Evolutionary conservation across 2,888 invertebrate species (phyloP), one percentile per base, ranked within the genome.

Genomic region (Mythimna pallens): DNA sequence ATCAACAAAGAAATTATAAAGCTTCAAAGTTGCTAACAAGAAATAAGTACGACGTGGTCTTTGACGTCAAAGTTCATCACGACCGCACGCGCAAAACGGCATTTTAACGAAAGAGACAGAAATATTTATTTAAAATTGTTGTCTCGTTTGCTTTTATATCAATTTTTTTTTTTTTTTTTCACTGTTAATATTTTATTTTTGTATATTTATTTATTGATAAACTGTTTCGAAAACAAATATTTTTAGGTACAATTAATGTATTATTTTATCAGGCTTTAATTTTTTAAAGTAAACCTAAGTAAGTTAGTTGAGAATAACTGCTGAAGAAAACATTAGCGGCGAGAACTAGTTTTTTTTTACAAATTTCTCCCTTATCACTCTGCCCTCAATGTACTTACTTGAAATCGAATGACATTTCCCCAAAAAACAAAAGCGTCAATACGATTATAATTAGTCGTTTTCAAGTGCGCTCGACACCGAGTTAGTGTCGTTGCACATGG

Each of bases 321-420:
- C 50, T 12, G 12, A 50, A n/a, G 40, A 25, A 52, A 57, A 47
- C 36, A 59, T n/a, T 17, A 50, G 34, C 30, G 62, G 36, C 62
- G 71, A 78, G 71, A 62, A 78, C 50, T 76, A 34, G 5, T 55
- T 62, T 40, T 25, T 25, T 36, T 36, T 36, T 20, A 68, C 12
- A 58, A 68, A 34, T 43, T 43, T 68, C 43, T 25, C 20, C 50
- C n/a, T n/a, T 67, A 59, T 34, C 4, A 40, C 52, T 76, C 30
- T 67, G 40, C 40, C 50, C 40, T 67, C 17, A 22, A 43, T 9
- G 52, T 55, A 43, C 59, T 43, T 22, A 22, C 14, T 22, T 14
- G 14, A 40, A 40, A 61, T 40, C 22, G 22, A 34, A 34, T 34
- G 20, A 61, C 17, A 22, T 61, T 59, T 61, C 7, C 14, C 22